Base-by-base conservation (phyloP, 2,888 invertebrate species). In the Omphaloscelis lunosa region DNA sequence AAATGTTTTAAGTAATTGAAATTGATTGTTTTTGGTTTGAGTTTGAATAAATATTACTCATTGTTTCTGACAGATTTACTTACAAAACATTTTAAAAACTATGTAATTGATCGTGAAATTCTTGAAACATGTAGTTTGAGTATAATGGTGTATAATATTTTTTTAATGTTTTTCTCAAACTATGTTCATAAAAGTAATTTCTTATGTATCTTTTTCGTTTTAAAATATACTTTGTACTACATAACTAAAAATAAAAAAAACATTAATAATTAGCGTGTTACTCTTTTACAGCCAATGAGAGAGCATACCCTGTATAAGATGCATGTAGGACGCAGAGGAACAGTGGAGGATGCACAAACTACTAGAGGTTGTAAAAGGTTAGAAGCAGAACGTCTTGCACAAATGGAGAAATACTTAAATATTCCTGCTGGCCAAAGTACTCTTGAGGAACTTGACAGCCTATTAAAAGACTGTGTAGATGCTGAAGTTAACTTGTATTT, bases 401-500 rank as follows among this genome's bases (percentile, higher is more conserved):
- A 73, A 62, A 83, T 85, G 62, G 79, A 79, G 53, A 67, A 65
- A 71, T 83, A 79, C 62, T 53, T 82, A 27, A 61, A 73, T 12
- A 63, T 39, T 27, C 79, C 66, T 61, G 48, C 56, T 29, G 72
- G 62, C 88, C 72, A 83, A 56, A 66, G 39, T n/a, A 59, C 63
- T 0, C 69, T 78, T 48, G 56, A 67, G 17, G 74, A 78, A 62
- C 77, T 87, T 39, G 87, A 86, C 71, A 63, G 61, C n/a, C 41
- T 86, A 41, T 56, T 86, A 61, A 87, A 85, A 73, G 68, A 76
- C 11, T 85, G 86, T 69, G 79, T 83, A 6, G 76, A 83, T n/a
- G 76, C 77, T 34, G 84, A 84, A 73, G 53, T 84, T 29, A 75
- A 86, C 56, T 66, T 84, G 53, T 86, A 84, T 73, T 81, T 75